Evolutionary conservation across 2,113 vertebrate species (phyloP).

Genomic region (Megaceryle maxima): DNA sequence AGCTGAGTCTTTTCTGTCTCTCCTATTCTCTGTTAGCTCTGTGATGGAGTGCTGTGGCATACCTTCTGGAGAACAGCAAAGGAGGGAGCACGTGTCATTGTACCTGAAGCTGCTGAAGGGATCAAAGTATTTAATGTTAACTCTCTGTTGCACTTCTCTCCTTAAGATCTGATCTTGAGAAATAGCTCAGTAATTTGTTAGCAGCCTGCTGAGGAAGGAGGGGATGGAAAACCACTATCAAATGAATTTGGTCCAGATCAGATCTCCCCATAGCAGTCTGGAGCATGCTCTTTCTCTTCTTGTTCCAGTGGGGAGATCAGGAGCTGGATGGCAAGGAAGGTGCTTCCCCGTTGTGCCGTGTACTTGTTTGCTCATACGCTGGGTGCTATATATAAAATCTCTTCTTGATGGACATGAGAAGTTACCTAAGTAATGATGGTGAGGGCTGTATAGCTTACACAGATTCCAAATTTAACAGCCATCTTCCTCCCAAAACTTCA

Average conservation of each 20-base stretch:
- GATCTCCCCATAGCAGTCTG: neutral
- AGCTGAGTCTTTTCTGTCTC: neutral
- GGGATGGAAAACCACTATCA: neutral
- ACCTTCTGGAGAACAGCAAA: neutral
- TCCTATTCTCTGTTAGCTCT: neutral
- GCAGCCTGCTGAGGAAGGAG: neutral
- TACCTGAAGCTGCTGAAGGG: constrained; percentile 1
- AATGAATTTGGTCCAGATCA: neutral
- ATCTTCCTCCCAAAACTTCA: neutral
- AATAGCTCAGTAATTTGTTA: constrained; percentile 15
- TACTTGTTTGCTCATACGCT: neutral
- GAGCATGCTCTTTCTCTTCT: neutral
- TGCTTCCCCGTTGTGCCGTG: neutral
- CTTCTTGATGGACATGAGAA: neutral
- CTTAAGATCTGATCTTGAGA: constrained; percentile 23
- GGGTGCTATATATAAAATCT: neutral
- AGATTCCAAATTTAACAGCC: neutral
- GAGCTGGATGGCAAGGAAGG: neutral
- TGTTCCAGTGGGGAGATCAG: neutral
- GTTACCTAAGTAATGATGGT: neutral
- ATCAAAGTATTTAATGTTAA: neutral
- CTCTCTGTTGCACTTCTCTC: neutral
- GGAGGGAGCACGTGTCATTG: neutral
- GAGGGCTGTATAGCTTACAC: neutral
- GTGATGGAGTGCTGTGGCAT: neutral